phyloP scores from a whole-genome alignment of 2,888 invertebrate species.

The Oscheius sp. region DNA sequence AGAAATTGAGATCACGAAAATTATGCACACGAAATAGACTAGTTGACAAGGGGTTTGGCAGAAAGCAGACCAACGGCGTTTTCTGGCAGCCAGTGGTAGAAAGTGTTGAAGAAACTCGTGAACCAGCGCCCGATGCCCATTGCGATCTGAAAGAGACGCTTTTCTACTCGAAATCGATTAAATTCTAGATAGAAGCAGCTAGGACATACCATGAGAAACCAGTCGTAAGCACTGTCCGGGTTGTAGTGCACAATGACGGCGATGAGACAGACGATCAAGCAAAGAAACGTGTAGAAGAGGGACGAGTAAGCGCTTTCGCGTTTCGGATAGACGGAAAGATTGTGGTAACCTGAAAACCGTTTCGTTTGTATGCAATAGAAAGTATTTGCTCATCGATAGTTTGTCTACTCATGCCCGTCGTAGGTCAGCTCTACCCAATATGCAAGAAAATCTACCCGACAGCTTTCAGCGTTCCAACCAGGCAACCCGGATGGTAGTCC shows the following conservation, averaged over 20 bases:
- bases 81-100: conserved; percentile 63
- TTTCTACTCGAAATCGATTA: neutral
- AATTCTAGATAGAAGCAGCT: neutral
- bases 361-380: neutral
- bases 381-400: neutral
- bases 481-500: neutral
- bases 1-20: conserved; percentile 24
- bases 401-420: neutral
- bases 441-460: conserved; percentile 13
- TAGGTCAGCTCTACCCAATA: neutral
- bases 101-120: conserved; percentile 41
- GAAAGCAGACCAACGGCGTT: conserved; percentile 67
- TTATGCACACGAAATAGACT: conserved; percentile 20
- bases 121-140: conserved; percentile 5
- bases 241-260: conserved; percentile 90
- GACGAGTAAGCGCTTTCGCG: conserved; percentile 92
- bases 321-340: conserved; percentile 91
- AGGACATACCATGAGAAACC: conserved; percentile 32
- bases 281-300: conserved; percentile 78
- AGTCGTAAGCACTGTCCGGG: conserved; percentile 79
- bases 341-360: conserved; percentile 81
- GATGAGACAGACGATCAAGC: conserved; percentile 76
- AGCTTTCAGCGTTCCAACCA: neutral
- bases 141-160: conserved; percentile 38
- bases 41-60: conserved; percentile 57